Evolutionary conservation across 35 echinoderm and acorn worm genomes (phyloP), one percentile per base, ranked within the genome.

Genomic region (Diadema setosum): DNA sequence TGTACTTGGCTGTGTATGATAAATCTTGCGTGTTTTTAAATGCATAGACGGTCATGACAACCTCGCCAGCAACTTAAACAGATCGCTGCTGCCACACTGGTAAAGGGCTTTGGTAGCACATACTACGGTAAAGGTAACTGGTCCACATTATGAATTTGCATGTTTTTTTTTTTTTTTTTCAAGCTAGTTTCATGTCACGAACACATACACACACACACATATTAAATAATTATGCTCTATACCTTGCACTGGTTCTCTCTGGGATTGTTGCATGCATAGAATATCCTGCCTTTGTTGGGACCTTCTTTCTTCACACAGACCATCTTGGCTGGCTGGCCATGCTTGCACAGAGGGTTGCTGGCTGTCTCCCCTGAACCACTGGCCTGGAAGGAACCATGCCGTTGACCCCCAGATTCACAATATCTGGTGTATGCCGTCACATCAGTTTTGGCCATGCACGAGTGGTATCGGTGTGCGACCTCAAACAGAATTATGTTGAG

Each of bases 211-310:
- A n/a, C n/a, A n/a, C n/a, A n/a, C n/a, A n/a, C n/a, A n/a, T n/a
- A n/a, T n/a, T n/a, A n/a, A n/a, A n/a, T n/a, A n/a, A n/a, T n/a
- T n/a, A n/a, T n/a, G n/a, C n/a, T n/a, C n/a, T n/a, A n/a, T 74
- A 97, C 96, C 89, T 98, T 98, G 80, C 96, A 98, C 82, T 98
- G 96, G 34, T 81, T 88, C 15, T 67, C 84, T 39, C 96, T 80
- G 32, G 88, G 65, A 2, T 84, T 80, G 61, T 89, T 92, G 45
- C 96, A 98, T 42, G 82, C 82, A 55, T 93, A 98, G 82, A 98
- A 98, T 70, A 98, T 88, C 61, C 96, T 98, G n/a, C 96, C 96
- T 73, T 92, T 98, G 74, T 98, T 98, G 5, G 88, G 81, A 14
- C 96, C 96, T 2, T 98, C 92, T 83, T 98, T 98, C 60, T 92